phyloP scores from a whole-genome alignment of 2,888 invertebrate genomes.

The Abrostola tripartita region DNA sequence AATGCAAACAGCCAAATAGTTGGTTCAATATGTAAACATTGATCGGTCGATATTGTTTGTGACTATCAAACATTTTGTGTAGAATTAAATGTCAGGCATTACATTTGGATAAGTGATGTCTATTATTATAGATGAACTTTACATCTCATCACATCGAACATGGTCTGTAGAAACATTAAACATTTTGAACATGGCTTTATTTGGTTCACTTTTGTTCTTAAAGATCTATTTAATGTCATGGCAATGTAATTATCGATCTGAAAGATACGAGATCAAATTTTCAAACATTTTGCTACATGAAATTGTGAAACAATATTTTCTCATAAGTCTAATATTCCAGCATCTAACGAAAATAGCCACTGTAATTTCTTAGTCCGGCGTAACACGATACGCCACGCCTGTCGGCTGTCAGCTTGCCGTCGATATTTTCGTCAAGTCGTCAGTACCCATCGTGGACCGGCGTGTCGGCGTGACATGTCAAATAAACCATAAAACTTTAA shows the following conservation, averaged over 20 bases:
- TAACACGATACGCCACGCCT: slow-evolving; percentile 78
- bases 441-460: slow-evolving; percentile 61
- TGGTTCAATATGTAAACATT: slow-evolving; percentile 71
- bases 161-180: slow-evolving; percentile 31
- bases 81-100: slow-evolving; percentile 64
- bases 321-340: slow-evolving; percentile 63
- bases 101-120: slow-evolving; percentile 42
- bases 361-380: slow-evolving; percentile 74
- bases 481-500: slow-evolving; percentile 74
- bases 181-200: slow-evolving; percentile 26
- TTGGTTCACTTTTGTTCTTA: slow-evolving; percentile 14
- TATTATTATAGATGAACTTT: slow-evolving; percentile 60
- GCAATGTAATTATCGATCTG: slow-evolving; percentile 22
- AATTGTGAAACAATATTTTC: slow-evolving; percentile 49
- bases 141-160: slow-evolving; percentile 48
- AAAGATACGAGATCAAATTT: slow-evolving; percentile 14
- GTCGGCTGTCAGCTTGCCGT: slow-evolving; percentile 75
- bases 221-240: slow-evolving; percentile 10
- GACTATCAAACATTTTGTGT: slow-evolving; percentile 62
- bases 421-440: slow-evolving; percentile 83
- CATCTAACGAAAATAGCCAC: slow-evolving; percentile 70
- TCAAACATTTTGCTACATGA: slow-evolving; percentile 25
- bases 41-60: slow-evolving; percentile 65
- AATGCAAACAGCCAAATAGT: slow-evolving; percentile 75
- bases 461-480: slow-evolving; percentile 71